These are phyloP conservation scores for Malacoraja senta DNA, from an alignment of 2,797 vertebrate species.

Conservation along the genomic window DNA sequence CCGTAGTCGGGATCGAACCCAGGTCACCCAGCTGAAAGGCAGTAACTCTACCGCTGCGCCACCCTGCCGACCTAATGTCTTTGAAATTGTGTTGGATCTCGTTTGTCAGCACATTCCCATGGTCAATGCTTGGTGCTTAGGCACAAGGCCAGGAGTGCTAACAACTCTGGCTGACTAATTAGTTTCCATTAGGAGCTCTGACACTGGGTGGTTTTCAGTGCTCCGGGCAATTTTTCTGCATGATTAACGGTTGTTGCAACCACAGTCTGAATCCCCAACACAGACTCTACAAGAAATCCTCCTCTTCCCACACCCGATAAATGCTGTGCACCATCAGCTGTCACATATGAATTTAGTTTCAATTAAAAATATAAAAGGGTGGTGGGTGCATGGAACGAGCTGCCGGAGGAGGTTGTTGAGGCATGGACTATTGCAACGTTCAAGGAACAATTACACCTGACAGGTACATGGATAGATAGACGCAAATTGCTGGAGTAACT, in stretches of 20 bases:
- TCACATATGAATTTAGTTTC: not conserved
- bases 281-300: not conserved
- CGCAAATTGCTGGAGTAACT: too few relatives aligned
- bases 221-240: too few relatives aligned
- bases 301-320: not conserved
- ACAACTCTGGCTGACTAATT: not conserved
- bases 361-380: not conserved
- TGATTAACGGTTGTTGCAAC: not conserved
- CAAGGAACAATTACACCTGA: too few relatives aligned
- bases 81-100: not conserved
- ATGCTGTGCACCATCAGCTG: not conserved
- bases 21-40: too few relatives aligned
- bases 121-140: not conserved
- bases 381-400: too few relatives aligned
- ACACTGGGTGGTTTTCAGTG: not conserved
- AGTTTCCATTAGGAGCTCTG: constrained; percentile 13
- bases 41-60: too few relatives aligned
- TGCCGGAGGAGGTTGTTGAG: too few relatives aligned
- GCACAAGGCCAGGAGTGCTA: not conserved
- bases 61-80: not conserved
- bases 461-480: too few relatives aligned
- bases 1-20: too few relatives aligned
- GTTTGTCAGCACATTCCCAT: not conserved
- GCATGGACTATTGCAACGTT: too few relatives aligned
- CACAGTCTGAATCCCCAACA: not conserved